phyloP scores from a whole-genome alignment of 2,888 invertebrate genomes.

The Slavum lentiscoides region DNA sequence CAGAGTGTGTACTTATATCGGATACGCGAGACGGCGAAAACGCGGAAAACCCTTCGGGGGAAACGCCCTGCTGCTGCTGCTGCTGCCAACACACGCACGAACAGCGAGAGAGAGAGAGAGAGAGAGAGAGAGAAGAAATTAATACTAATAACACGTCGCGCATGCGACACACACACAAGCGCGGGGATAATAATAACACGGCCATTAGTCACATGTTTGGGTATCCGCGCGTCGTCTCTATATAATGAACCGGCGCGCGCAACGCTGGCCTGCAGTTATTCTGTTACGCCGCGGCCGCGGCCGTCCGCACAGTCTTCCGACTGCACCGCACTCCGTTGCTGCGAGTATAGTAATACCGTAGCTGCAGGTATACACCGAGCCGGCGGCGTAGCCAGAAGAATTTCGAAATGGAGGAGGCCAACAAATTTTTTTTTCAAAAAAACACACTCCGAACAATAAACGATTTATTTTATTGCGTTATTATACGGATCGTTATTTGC shows the following conservation, averaged over 20 bases:
- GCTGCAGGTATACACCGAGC: no score
- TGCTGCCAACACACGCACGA: neutral
- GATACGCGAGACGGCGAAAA: conserved; percentile 16
- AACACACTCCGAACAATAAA: no score
- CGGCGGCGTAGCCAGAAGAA: no score
- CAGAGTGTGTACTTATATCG: neutral
- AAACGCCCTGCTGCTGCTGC: conserved; percentile 34
- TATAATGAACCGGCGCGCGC: conserved; percentile 31
- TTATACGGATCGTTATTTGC: no score
- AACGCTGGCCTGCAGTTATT: conserved; percentile 3
- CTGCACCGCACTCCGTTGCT: no score
- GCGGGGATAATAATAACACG: conserved; percentile 18
- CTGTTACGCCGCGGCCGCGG: no score
- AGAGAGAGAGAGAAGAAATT: conserved; percentile 18
- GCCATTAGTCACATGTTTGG: conserved; percentile 44
- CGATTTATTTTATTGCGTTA: no score
- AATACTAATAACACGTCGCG: conserved; percentile 22
- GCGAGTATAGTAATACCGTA: no score
- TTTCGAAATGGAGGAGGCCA: no score
- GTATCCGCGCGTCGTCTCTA: conserved; percentile 16
- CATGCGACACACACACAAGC: neutral
- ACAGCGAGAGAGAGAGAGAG: neutral
- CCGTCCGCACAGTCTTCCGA: no score
- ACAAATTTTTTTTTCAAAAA: no score
- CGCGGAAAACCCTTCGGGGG: conserved; percentile 40